phyloP scores from a whole-genome alignment of 2,797 vertebrate species.

The Sebastes ruberrimus region DNA sequence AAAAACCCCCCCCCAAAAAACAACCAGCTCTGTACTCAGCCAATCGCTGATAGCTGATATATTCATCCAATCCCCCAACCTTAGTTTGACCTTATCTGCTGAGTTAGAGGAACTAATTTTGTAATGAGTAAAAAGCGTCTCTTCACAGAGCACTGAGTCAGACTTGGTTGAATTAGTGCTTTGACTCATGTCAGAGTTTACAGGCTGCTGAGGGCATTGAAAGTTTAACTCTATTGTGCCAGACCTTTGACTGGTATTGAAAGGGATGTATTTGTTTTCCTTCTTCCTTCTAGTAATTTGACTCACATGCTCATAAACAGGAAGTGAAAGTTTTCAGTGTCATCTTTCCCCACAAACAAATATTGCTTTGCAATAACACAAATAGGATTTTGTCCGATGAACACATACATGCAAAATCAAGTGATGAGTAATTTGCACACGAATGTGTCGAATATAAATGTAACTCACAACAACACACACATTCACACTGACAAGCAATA shows the following conservation, averaged over 20 bases:
- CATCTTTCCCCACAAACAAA: neutral
- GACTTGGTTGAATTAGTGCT: neutral
- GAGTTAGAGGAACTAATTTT: slow-evolving; percentile 11
- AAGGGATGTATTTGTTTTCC: neutral
- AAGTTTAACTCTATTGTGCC: neutral
- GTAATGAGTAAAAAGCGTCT: neutral
- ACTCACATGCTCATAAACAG: slow-evolving; percentile 19
- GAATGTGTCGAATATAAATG: neutral
- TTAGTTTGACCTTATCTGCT: slow-evolving; percentile 2
- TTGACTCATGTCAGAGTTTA: neutral
- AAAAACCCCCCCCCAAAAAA: too few relatives aligned
- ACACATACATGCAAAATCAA: neutral
- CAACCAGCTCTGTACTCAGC: too few relatives aligned
- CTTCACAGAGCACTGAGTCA: neutral
- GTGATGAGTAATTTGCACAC: neutral
- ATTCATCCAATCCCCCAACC: too few relatives aligned
- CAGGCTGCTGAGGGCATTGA: neutral
- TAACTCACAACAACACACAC: neutral
- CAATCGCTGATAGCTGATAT: too few relatives aligned
- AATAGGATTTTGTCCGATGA: neutral
- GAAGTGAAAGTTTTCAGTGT: slow-evolving; percentile 15
- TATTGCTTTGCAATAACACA: neutral
- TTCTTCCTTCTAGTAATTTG: neutral
- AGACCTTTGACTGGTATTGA: neutral
- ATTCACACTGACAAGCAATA: neutral